Evolutionary conservation across 2,797 vertebrate species (phyloP), one percentile per base, ranked within the genome.

Genomic region (Parauchenoglanis punctatus): DNA sequence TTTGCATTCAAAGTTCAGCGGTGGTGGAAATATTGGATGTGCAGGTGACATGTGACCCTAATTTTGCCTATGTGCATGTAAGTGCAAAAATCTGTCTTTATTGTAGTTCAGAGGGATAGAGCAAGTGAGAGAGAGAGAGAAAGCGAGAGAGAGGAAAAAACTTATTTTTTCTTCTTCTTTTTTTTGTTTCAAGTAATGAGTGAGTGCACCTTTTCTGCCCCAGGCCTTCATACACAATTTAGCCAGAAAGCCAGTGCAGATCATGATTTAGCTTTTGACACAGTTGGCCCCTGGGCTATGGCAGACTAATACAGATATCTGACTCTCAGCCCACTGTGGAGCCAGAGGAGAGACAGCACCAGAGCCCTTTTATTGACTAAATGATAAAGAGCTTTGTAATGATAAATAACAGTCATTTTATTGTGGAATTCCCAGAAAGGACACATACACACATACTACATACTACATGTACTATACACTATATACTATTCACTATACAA

Each of bases 371-470:
- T 99, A 99, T 99, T 99, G 98, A 99, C 98, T 99, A 99, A 99
- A 99, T 99, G 99, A 99, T 99, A 99, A 99, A 99, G 98, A 98
- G 98, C 96, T 97, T 97, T 97, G 97, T 99, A 98, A 99, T 99
- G 98, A 99, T 99, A 99, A 99, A 99, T 99, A 99, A 99, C 99
- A 99, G 98, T 99, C 98, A 99, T 99, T 99, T 99, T 99, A 99
- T 99, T 99, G 97, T 97, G 96, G 97, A 99, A 99, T 98, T 99
- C 98, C 98, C 98, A 97, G 97, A 98, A 99, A 99, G 98, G 97
- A 99, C 31, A 31, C 31, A 31, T 31, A 31, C 31, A 1, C 97
- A 97, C 96, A 97, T 97, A 97, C 96, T 70, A 80, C 63, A 84
- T 70, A 78, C 54, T 63, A 61, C 49, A 81, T 49, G n/a, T 35